phyloP scores from a whole-genome alignment of 2,797 vertebrate genomes.

The Ceryle rudis region DNA sequence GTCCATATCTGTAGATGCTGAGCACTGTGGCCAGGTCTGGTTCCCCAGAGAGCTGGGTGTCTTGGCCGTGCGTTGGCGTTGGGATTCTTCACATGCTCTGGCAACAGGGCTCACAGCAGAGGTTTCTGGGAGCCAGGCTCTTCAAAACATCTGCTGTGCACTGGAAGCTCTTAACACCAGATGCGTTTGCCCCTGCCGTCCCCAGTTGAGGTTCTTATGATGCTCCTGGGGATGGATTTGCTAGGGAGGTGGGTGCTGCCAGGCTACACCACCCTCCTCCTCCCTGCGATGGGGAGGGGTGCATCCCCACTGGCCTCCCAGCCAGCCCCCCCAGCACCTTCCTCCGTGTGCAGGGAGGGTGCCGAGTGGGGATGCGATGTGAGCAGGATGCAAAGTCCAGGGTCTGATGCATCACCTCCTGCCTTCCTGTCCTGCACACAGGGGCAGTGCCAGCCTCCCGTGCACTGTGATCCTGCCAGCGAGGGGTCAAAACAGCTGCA shows the following conservation, averaged over 20 bases:
- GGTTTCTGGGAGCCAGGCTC: background rate
- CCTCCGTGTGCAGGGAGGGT: background rate
- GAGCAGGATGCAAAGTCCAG: rapidly evolving
- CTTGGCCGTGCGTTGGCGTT: rapidly evolving
- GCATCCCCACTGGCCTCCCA: rapidly evolving
- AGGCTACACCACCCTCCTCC: background rate
- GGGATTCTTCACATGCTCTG: background rate
- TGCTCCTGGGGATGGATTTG: background rate
- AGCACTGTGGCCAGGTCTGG: background rate
- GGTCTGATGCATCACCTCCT: background rate
- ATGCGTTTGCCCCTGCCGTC: rapidly evolving
- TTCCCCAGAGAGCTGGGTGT: background rate
- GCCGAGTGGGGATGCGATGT: background rate
- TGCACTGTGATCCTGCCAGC: rapidly evolving
- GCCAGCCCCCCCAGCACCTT: background rate
- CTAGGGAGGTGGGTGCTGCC: background rate
- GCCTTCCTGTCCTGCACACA: background rate
- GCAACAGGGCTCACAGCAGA: rapidly evolving
- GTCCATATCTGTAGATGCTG: background rate
- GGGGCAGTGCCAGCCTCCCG: rapidly evolving
- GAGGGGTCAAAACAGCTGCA: too few species aligned
- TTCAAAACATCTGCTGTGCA: background rate
- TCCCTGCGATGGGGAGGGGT: background rate
- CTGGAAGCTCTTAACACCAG: background rate
- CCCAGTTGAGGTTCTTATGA: background rate